Evolutionary conservation across 2,888 invertebrate genomes (phyloP).

Genomic region (Diplazon laetatorius): DNA sequence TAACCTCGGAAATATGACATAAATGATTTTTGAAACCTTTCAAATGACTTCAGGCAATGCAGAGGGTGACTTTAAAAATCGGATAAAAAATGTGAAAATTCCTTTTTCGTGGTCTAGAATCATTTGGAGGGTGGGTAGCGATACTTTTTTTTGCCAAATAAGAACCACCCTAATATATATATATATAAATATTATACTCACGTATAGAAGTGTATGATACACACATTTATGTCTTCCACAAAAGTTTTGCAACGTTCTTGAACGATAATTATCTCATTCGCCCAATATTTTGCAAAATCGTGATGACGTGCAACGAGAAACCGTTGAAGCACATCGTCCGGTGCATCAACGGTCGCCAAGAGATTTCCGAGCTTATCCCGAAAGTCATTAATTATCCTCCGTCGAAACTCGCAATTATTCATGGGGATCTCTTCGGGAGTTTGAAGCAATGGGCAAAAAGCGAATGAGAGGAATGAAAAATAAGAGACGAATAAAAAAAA

Average conservation of each 20-base stretch:
- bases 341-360: conserved; percentile 1
- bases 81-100: no score
- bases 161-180: no score
- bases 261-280: conserved; percentile 61
- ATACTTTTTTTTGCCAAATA: no score
- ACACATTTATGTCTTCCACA: background rate
- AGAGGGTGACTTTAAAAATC: no score
- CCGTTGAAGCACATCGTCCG: conserved; percentile 4
- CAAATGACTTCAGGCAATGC: no score
- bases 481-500: conserved; percentile 7
- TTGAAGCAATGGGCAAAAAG: conserved; percentile 11
- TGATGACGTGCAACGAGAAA: conserved; percentile 4
- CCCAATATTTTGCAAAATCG: conserved; percentile 61
- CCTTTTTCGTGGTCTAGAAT: no score
- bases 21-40: no score
- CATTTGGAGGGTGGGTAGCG: no score
- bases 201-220: no score
- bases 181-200: no score
- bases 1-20: no score
- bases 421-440: conserved; percentile 3
- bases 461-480: background rate
- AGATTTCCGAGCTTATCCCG: background rate
- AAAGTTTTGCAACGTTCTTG: conserved; percentile 60
- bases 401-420: conserved; percentile 36
- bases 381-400: conserved; percentile 26